Evolutionary conservation across 1,140 invertebrate genomes (phyloP).

Genomic region (Lerema accius): DNA sequence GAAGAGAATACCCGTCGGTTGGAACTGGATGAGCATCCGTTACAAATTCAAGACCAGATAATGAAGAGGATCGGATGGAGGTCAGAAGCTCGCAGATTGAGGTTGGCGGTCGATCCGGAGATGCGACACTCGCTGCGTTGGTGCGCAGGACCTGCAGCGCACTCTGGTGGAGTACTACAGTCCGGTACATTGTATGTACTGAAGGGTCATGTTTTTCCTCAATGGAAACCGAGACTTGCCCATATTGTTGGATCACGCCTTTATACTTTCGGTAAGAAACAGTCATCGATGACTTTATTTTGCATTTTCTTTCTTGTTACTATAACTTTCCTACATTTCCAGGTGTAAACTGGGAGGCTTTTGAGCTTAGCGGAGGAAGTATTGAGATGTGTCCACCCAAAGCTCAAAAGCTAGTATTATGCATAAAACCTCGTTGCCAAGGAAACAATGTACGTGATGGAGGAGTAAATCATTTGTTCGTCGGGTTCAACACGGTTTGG

Average conservation of each 20-base stretch:
- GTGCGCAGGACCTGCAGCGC: constrained; percentile 83
- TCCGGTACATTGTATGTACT: constrained; percentile 85
- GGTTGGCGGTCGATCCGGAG: constrained; percentile 86
- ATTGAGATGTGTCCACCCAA: constrained; percentile 76
- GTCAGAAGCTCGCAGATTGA: constrained; percentile 82
- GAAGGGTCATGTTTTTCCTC: constrained; percentile 87
- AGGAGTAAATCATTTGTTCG: constrained; percentile 80
- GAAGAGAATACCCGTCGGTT: constrained; percentile 83
- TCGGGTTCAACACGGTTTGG: constrained; percentile 86
- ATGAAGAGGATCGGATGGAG: constrained; percentile 84
- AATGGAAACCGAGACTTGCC: constrained; percentile 85
- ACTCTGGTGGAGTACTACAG: constrained; percentile 76
- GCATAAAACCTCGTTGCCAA: constrained; percentile 71
- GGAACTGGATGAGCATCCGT: constrained; percentile 82
- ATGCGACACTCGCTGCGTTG: constrained; percentile 85
- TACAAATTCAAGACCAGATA: constrained; percentile 86
- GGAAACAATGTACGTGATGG: constrained; percentile 52
- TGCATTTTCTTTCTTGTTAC: not conserved
- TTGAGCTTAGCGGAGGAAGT: constrained; percentile 73
- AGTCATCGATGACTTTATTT: too few species aligned
- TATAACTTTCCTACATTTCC: constrained; percentile 37
- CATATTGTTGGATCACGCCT: constrained; percentile 85
- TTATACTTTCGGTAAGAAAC: constrained; percentile 81
- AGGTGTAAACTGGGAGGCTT: constrained; percentile 61
- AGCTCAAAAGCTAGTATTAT: constrained; percentile 75